A percentile compares a stretch with the other conserved stretches of the same genome.
Conservation (phyloP, 2,113 vertebrate species). For the Oenanthe melanoleuca region DNA sequence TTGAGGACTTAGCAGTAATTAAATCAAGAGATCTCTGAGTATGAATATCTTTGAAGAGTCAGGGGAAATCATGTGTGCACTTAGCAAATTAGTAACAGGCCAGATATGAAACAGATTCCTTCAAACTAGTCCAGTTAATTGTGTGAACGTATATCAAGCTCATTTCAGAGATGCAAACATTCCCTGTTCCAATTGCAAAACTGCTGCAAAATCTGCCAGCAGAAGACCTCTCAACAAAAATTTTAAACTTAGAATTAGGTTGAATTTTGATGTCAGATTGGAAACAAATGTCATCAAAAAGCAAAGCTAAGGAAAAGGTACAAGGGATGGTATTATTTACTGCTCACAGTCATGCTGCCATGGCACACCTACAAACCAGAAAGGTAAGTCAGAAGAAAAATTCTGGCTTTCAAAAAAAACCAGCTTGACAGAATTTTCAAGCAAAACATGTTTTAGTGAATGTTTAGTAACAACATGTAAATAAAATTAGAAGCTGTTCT, state of each 20-base stretch:
- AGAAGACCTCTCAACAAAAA: background rate
- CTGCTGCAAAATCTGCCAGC: background rate
- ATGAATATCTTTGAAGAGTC: background rate
- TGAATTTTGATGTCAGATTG: background rate
- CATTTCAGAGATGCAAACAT: background rate
- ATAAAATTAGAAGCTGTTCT: background rate
- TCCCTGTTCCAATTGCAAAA: background rate
- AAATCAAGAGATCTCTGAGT: background rate
- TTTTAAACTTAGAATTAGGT: background rate
- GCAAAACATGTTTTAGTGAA: background rate
- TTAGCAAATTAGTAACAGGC: background rate
- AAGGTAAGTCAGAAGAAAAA: background rate
- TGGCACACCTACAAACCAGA: background rate
- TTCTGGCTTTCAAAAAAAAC: background rate
- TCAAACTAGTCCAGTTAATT: background rate
- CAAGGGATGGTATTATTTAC: background rate
- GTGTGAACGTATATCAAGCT: background rate
- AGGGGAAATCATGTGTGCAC: background rate
- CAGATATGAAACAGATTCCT: background rate
- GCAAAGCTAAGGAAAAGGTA: background rate
- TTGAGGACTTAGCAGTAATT: background rate
- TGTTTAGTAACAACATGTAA: background rate
- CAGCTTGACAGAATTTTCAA: conserved; percentile 11
- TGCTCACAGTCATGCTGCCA: background rate
- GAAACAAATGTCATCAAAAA: background rate